Conservation (phyloP, 2,797 vertebrate species). For the Gouania willdenowi region DNA sequence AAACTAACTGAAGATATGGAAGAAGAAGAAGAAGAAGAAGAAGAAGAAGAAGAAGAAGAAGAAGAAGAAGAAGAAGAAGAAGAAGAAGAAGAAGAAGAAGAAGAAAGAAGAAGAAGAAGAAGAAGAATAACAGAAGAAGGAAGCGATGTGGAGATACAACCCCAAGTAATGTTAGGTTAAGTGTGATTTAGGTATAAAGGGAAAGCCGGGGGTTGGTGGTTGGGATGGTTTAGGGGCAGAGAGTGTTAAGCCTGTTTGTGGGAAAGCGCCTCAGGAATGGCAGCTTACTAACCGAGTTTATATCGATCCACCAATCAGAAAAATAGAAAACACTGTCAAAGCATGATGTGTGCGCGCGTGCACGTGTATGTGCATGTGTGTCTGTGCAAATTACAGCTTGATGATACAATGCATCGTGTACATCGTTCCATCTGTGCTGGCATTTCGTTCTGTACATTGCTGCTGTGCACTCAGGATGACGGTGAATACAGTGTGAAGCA, state of each 20-base stretch:
- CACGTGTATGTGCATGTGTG: background rate
- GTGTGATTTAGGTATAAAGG: slow-evolving; percentile 22
- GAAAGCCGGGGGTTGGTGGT: slow-evolving; percentile 18
- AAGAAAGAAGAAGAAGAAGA: background rate
- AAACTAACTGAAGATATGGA: no score
- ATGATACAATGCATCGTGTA: background rate
- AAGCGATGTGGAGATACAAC: no score
- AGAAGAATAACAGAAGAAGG: slow-evolving; percentile 34
- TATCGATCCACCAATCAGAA: slow-evolving; percentile 64
- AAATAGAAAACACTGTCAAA: slow-evolving; percentile 40
- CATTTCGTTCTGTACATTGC: slow-evolving; percentile 40
- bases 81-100: background rate
- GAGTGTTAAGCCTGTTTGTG: slow-evolving; percentile 62
- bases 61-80: no score
- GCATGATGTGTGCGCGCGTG: slow-evolving; percentile 22
- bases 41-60: no score
- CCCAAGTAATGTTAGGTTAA: no score
- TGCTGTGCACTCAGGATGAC: slow-evolving; percentile 10
- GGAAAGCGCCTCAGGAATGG: slow-evolving; percentile 66
- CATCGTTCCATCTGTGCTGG: slow-evolving; percentile 6
- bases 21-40: no score
- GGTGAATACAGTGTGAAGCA: background rate
- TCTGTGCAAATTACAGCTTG: background rate
- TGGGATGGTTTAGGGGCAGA: slow-evolving; percentile 31
- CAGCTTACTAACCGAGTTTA: slow-evolving; percentile 51